These are phyloP conservation scores for Hypotaenidia okinawae DNA, from an alignment of 2,797 vertebrate species.

Conservation along the genomic window DNA sequence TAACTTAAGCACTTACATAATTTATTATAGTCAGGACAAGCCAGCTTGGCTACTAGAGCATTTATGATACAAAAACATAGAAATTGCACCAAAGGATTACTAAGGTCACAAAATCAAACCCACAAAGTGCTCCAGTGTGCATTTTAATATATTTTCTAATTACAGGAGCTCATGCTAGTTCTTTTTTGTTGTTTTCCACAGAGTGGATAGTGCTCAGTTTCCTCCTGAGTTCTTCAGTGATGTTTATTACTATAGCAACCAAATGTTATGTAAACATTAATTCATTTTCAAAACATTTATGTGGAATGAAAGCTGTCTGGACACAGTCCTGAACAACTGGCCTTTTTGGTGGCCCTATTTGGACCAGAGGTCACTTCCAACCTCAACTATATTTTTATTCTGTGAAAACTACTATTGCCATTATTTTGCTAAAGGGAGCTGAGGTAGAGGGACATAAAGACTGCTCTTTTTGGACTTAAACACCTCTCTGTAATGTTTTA, in stretches of 20 bases:
- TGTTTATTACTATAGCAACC: constrained; percentile 47
- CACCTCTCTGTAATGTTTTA: background rate
- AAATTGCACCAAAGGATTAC: background rate
- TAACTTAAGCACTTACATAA: background rate
- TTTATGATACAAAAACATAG: background rate
- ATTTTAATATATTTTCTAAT: background rate
- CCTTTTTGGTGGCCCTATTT: background rate
- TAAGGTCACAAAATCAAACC: background rate
- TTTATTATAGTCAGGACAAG: background rate
- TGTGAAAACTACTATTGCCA: background rate
- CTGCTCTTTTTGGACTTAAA: background rate
- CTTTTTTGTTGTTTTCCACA: background rate
- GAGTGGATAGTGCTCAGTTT: background rate
- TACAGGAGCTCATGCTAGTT: background rate
- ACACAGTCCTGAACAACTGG: background rate
- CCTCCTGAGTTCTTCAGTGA: background rate
- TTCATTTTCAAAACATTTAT: constrained; percentile 21
- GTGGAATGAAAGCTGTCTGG: background rate
- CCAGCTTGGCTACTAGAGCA: background rate
- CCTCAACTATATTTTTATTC: background rate
- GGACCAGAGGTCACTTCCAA: background rate
- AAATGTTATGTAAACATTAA: background rate
- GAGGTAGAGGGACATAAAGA: background rate
- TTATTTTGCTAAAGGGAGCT: background rate
- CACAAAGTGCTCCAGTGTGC: background rate